Percentiles rank a stretch among this genome's conserved stretches.
phyloP scores from a whole-genome alignment of 2,113 vertebrate genomes.

The Peromyscus leucopus region DNA sequence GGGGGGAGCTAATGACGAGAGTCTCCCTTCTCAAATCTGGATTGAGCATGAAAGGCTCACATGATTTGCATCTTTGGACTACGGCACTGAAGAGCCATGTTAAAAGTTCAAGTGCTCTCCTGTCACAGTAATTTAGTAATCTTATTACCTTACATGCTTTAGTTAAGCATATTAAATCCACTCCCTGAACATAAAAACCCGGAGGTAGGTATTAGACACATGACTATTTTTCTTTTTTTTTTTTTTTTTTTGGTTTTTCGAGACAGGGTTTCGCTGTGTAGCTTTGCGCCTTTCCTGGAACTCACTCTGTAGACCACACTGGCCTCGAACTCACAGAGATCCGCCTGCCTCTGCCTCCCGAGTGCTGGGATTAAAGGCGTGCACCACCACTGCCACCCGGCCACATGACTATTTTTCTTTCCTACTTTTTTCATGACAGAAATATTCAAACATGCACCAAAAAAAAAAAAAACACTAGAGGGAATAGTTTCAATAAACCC shows the following conservation, averaged over 20 bases:
- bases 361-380: too few species aligned
- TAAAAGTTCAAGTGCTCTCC: background rate
- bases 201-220: background rate
- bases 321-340: too few species aligned
- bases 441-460: background rate
- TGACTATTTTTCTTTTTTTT: background rate
- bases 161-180: background rate
- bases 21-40: background rate
- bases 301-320: too few species aligned
- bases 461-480: background rate
- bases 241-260: too few species aligned
- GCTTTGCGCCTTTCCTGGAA: too few species aligned
- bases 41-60: background rate
- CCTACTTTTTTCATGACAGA: conserved; percentile 24
- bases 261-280: too few species aligned
- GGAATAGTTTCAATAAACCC: background rate
- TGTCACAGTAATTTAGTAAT: background rate
- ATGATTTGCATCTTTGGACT: conserved; percentile 8
- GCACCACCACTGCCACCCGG: too few species aligned
- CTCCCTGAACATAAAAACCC: background rate
- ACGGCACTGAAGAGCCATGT: background rate
- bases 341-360: too few species aligned
- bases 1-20: background rate
- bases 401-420: background rate
- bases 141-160: background rate